Base-by-base conservation (phyloP, 2,113 vertebrate genomes). In the Himantopus leucocephalus region DNA sequence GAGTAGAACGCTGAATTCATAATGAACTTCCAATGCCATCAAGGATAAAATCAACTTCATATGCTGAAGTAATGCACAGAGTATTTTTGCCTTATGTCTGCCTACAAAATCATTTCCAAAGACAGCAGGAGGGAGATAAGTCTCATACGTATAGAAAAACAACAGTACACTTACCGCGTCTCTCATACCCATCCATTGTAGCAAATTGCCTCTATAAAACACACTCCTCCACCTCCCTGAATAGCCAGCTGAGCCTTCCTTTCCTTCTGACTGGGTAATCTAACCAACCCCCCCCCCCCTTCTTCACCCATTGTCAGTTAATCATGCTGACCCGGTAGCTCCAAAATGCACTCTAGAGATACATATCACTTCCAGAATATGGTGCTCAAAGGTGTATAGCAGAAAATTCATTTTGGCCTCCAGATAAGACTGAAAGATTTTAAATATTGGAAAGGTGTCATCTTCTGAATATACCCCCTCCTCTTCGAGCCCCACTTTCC, bases 1-100 rank as follows among this genome's bases (percentile, higher is more conserved):
- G 93, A 91, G 67, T 60, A 88, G 39, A 83, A 85, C 95, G 48
- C 45, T 90, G 94, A 95, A 97, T 94, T 92, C 67, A 73, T 93
- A 92, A 96, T 85, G 66, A 82, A 85, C 41, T 93, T 88, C n/a
- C 85, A 92, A 79, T 83, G 77, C 41, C 81, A 94, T 95, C 67
- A 85, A 90, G 85, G 50, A 94, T 67, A 96, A 96, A 91, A 95
- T 88, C 81, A 82, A 62, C 59, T 88, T 79, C 34, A 62, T 60
- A 23, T 34, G 21, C 58, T 92, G 77, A 90, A 72, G 62, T 59
- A 82, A 96, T 17, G 35, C 48, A 80, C 9, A 63, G 37, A 86
- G 66, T 29, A 53, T 58, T 96, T 95, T 90, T 93, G 35, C 48
- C 48, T 60, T 76, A 58, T 24, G 18, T 29, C 21, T 76, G 32